A percentile compares a stretch with the other conserved stretches of the same genome.
These are phyloP conservation scores for Ifrita kowaldi DNA, from an alignment of 2,113 vertebrate species.

Conservation along the genomic window DNA sequence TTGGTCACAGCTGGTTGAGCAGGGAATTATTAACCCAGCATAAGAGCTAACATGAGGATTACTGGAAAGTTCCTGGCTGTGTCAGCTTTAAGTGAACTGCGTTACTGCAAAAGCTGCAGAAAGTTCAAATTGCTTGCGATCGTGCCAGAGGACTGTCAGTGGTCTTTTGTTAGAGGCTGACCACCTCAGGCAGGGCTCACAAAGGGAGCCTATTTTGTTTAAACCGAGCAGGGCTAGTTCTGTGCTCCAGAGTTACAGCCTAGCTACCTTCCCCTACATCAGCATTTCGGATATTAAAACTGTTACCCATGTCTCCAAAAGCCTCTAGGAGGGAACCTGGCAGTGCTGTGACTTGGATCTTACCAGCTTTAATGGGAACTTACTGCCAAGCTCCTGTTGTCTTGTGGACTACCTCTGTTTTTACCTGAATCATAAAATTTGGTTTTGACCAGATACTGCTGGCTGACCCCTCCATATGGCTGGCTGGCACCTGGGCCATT, in stretches of 20 bases:
- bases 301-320: background rate
- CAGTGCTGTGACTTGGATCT: background rate
- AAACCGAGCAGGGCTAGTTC: background rate
- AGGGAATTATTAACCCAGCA: conserved; percentile 54
- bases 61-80: conserved; percentile 52
- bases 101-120: conserved; percentile 29
- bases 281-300: background rate
- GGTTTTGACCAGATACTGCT: background rate
- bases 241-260: background rate
- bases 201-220: conserved; percentile 44
- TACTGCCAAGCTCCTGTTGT: background rate
- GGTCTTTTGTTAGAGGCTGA: conserved; percentile 49
- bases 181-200: conserved; percentile 45
- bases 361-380: background rate
- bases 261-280: background rate
- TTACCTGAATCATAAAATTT: background rate
- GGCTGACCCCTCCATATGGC: background rate
- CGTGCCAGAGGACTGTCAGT: conserved; percentile 49
- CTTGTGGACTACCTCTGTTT: background rate
- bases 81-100: conserved; percentile 56
- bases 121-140: conserved; percentile 56
- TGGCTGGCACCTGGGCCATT: background rate
- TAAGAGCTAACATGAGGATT: conserved; percentile 59
- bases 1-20: conserved; percentile 5
- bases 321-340: background rate